phyloP scores from a whole-genome alignment of 2,113 vertebrate genomes.

The Oryzias woworae region DNA sequence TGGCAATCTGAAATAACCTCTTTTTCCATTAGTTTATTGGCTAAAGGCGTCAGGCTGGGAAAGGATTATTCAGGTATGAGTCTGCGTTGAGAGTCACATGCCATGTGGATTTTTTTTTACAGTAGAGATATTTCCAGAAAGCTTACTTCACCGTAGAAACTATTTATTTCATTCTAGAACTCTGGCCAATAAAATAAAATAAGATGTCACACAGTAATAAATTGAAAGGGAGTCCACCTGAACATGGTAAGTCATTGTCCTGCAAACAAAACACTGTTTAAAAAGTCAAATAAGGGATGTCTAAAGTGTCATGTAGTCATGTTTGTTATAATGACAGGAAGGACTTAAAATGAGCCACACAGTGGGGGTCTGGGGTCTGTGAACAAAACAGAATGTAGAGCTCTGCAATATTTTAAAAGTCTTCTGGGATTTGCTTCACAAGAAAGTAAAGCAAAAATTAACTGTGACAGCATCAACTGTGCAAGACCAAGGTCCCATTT shows the following conservation, averaged over 20 bases:
- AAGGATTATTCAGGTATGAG: conserved; percentile 72
- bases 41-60: conserved; percentile 46
- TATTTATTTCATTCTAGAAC: conserved; percentile 9
- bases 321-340: conserved; percentile 51
- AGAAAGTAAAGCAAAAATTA: not conserved
- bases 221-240: not conserved
- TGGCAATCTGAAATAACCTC: conserved; percentile 61
- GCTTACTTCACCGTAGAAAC: conserved; percentile 26
- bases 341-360: conserved; percentile 31
- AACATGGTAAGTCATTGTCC: conserved; percentile 2
- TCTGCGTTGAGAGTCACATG: conserved; percentile 36
- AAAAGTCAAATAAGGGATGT: conserved; percentile 39
- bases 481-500: too few relatives aligned
- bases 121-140: conserved; percentile 14
- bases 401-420: too few relatives aligned
- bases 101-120: conserved; percentile 18
- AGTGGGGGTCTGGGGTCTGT: conserved; percentile 3
- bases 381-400: too few relatives aligned
- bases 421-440: too few relatives aligned
- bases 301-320: conserved; percentile 62
- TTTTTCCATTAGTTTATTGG: conserved; percentile 53
- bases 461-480: conserved; percentile 16
- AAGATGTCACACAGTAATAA: too few relatives aligned
- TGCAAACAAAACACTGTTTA: conserved; percentile 40
- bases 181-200: too few relatives aligned